Evolutionary conservation across 1,140 invertebrate genomes (phyloP).

Genomic region (Meloidogyne exigua): DNA sequence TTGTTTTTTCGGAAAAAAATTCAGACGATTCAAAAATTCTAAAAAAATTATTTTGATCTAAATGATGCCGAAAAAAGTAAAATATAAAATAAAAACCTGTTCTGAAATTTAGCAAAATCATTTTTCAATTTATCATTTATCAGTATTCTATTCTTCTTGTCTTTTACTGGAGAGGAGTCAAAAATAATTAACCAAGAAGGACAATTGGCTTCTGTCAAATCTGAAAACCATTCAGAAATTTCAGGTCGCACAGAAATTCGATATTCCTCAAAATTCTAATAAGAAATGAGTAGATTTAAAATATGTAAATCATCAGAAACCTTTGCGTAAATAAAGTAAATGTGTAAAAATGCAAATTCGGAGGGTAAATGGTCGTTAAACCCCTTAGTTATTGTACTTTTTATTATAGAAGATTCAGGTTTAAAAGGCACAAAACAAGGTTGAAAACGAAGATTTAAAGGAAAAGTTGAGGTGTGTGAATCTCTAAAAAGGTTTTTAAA

Average conservation of each 20-base stretch:
- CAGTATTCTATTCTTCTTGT: conserved; percentile 48
- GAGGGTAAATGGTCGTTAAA: conserved; percentile 18
- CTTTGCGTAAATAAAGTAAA: conserved; percentile 51
- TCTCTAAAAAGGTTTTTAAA: conserved; percentile 36
- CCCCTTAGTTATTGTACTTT: not conserved
- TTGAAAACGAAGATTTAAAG: conserved; percentile 44
- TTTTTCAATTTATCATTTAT: conserved; percentile 54
- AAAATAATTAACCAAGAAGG: conserved; percentile 58
- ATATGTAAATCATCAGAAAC: conserved; percentile 19
- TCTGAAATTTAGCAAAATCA: conserved; percentile 50
- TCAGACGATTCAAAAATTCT: conserved; percentile 36
- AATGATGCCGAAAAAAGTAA: too few relatives aligned
- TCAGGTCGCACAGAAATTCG: conserved; percentile 46
- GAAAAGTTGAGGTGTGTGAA: conserved; percentile 32
- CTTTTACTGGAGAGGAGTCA: conserved; percentile 52
- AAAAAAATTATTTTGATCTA: not conserved
- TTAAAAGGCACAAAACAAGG: conserved; percentile 47
- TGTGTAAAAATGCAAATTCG: conserved; percentile 53
- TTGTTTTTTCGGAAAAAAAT: conserved; percentile 16
- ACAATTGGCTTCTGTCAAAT: conserved; percentile 43
- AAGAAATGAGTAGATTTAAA: conserved; percentile 12
- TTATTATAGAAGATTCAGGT: conserved; percentile 23
- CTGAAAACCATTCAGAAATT: conserved; percentile 57
- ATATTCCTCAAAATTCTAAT: conserved; percentile 56
- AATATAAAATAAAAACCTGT: conserved; percentile 27